Evolutionary conservation across 2,797 vertebrate genomes (phyloP).

Genomic region (Silurus aristotelis): DNA sequence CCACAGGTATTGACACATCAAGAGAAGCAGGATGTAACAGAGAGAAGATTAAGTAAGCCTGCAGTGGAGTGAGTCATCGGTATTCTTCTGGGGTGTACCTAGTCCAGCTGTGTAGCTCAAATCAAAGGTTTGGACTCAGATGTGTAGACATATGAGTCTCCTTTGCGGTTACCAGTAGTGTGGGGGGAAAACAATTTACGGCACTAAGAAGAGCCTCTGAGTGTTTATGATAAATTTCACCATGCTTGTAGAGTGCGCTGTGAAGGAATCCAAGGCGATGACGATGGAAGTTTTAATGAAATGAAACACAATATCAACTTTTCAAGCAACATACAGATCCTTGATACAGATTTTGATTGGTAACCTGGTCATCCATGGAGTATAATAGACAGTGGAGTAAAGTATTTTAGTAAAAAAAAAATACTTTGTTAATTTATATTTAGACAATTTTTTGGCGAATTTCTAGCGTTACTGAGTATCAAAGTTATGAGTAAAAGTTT

Average conservation of each 20-base stretch:
- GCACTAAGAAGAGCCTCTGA: slow-evolving; percentile 57
- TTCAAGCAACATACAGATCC: background rate
- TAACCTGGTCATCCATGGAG: too few species aligned
- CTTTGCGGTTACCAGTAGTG: slow-evolving; percentile 61
- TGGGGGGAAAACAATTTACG: slow-evolving; percentile 61
- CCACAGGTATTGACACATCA: background rate
- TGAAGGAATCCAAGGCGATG: slow-evolving; percentile 21
- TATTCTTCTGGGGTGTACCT: background rate
- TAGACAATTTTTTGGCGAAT: too few species aligned
- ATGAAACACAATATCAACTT: background rate
- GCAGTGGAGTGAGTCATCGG: background rate
- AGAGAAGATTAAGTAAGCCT: background rate
- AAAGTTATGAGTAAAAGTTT: too few species aligned
- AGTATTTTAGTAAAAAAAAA: too few species aligned
- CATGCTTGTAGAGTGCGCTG: slow-evolving; percentile 33
- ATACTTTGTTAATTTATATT: too few species aligned
- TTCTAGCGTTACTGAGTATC: too few species aligned
- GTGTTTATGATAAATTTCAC: slow-evolving; percentile 64
- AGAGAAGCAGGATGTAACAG: background rate
- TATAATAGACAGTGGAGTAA: too few species aligned
- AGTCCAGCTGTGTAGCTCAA: background rate
- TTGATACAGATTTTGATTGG: background rate
- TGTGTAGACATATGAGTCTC: slow-evolving; percentile 40
- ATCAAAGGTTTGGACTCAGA: slow-evolving; percentile 45
- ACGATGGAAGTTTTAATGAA: background rate